Evolutionary conservation across 1,140 invertebrate species (phyloP), one percentile per base, ranked within the genome.

Genomic region (Papilio helenus): DNA sequence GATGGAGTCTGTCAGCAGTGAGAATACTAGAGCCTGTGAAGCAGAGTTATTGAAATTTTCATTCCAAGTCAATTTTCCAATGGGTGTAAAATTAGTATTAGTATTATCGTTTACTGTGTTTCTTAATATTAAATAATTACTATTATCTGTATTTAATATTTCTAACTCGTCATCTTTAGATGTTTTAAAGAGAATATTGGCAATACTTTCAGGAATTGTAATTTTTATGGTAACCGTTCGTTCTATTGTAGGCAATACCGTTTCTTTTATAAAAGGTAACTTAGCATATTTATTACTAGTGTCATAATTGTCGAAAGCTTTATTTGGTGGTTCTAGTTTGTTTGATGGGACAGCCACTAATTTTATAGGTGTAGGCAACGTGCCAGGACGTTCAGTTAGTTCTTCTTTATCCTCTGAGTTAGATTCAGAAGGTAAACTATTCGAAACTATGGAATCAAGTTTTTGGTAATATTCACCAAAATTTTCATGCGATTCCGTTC

Each of bases 151-250:
- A 76, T 92, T 93, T 73, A 94, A 80, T 29, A 94, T 91, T 90
- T 94, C 92, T 82, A 93, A 83, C 73, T 87, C 89, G 79, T 90
- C 87, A 77, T 86, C 84, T 78, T 82, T 90, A 29, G 76, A 61
- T 73, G 85, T 89, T 82, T 87, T 90, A 77, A 93, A 94, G 55
- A 94, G 78, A 72, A 87, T 92, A 34, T 89, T 82, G 23, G 93
- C 93, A 42, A 93, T 83, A 82, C 88, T 91, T 88, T 94, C 91
- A 2, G 93, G 93, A 71, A 94, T 88, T 10, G 92, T 91, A 71
- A 94, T 93, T 90, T 93, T 93, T 79, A 94, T 85, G 39, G 92
- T 92, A 68, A 94, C 92, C 16, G 90, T 93, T 85, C 92, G 88
- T 84, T 94, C 92, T 39, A 93, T 93, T 42, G 86, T 82, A 44